A percentile compares a stretch with the other conserved stretches of the same genome.
These are phyloP conservation scores for Eupithecia inturbata DNA, from an alignment of 2,888 invertebrate genomes.

Conservation along the genomic window DNA sequence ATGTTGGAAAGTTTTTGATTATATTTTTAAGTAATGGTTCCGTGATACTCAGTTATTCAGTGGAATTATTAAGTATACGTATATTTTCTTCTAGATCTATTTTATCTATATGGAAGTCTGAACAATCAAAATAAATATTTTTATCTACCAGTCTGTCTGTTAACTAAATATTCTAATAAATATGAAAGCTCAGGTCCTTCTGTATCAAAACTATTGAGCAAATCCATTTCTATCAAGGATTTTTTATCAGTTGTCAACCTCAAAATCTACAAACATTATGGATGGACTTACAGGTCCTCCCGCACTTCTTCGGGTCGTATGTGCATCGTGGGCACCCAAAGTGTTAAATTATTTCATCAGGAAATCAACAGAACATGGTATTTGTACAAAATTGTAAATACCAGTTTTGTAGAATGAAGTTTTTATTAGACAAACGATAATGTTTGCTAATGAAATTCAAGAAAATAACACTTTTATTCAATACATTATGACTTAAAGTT, in stretches of 20 bases:
- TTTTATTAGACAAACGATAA: not conserved
- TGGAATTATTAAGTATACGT: not conserved
- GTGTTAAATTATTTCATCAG: not conserved
- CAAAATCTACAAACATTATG: not conserved
- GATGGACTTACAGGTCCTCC: not conserved
- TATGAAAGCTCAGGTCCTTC: conserved; percentile 62
- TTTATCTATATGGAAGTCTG: not conserved
- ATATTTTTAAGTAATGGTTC: not conserved
- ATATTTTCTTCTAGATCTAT: not conserved
- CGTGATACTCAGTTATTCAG: not conserved
- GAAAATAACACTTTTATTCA: too few relatives aligned
- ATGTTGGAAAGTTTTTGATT: not conserved
- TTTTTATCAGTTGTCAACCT: conserved; percentile 32
- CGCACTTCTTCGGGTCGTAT: not conserved
- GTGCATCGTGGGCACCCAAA: not conserved
- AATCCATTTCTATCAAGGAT: conserved; percentile 36
- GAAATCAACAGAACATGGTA: not conserved
- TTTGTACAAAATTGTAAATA: not conserved
- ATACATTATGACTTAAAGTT: too few relatives aligned
- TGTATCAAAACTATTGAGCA: conserved; percentile 62
- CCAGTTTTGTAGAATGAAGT: not conserved
- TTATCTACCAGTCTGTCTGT: conserved; percentile 23
- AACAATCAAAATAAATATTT: not conserved
- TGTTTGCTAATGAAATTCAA: too few relatives aligned
- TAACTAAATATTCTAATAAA: conserved; percentile 38